Conservation (phyloP, 2,797 vertebrate species). For the Tokudaia tokunoshimensis region DNA sequence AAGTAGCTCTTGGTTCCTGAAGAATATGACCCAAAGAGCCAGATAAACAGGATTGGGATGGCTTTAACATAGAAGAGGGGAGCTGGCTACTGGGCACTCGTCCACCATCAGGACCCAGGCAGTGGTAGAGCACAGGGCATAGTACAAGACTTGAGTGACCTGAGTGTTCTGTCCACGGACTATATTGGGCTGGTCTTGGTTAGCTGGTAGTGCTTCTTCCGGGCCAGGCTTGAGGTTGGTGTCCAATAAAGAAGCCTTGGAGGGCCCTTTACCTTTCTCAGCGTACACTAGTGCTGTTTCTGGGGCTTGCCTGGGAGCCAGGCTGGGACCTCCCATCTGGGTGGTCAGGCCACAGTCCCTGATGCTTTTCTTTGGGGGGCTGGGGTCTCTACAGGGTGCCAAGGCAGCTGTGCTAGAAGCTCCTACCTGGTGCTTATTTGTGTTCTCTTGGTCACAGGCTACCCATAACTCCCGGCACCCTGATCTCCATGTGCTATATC, state of each 20-base stretch:
- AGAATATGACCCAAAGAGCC: neutral
- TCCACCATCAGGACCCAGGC: neutral
- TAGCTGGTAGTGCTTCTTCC: neutral
- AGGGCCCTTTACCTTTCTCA: neutral
- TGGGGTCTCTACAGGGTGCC: neutral
- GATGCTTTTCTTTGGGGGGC: neutral
- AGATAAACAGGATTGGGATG: neutral
- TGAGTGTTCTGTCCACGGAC: neutral
- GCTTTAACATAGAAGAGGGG: neutral
- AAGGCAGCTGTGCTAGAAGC: neutral
- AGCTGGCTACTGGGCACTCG: neutral
- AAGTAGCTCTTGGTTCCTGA: neutral
- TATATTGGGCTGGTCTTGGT: neutral
- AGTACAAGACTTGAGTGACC: neutral
- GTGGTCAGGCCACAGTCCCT: neutral
- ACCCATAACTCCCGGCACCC: accelerated
- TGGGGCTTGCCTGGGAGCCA: neutral
- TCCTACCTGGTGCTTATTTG: neutral
- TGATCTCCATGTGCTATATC: too few relatives aligned
- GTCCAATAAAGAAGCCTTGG: neutral
- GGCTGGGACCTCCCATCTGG: neutral
- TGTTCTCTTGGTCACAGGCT: neutral
- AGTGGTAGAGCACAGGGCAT: neutral
- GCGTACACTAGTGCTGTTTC: neutral
- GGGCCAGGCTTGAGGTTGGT: neutral